These are phyloP conservation scores for Spermophilus dauricus DNA, from an alignment of 2,113 vertebrate genomes.

Conservation along the genomic window DNA sequence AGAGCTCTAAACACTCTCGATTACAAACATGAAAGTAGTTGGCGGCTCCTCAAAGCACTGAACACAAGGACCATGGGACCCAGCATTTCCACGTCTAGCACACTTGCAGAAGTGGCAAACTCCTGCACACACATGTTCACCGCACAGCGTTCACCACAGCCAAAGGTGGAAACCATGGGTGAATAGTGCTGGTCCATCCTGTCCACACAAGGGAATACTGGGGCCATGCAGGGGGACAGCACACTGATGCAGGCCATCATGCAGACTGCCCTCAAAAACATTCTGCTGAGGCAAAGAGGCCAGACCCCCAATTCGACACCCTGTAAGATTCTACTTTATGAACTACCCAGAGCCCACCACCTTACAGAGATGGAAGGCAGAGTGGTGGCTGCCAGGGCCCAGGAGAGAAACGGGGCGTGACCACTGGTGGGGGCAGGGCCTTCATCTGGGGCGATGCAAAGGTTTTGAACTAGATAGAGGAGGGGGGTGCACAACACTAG, in stretches of 20 bases:
- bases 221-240: accelerated
- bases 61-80: neutral
- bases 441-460: accelerated
- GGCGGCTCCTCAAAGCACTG: neutral
- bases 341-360: neutral
- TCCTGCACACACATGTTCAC: accelerated
- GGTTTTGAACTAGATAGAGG: neutral
- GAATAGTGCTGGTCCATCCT: accelerated
- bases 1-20: no score
- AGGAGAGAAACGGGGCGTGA: accelerated
- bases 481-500: no score
- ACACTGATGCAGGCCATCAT: accelerated
- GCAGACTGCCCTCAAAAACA: neutral
- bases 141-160: neutral
- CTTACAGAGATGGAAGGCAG: neutral
- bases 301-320: accelerated
- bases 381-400: neutral
- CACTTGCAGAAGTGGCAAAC: accelerated
- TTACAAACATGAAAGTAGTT: neutral
- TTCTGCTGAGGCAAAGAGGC: neutral
- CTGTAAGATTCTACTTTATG: accelerated
- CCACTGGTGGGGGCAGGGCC: accelerated
- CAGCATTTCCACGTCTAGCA: accelerated
- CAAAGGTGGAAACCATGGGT: neutral
- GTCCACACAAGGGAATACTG: accelerated